Evolutionary conservation across 2,797 vertebrate species (phyloP), one percentile per base, ranked within the genome.

Genomic region (Leuciscus waleckii): DNA sequence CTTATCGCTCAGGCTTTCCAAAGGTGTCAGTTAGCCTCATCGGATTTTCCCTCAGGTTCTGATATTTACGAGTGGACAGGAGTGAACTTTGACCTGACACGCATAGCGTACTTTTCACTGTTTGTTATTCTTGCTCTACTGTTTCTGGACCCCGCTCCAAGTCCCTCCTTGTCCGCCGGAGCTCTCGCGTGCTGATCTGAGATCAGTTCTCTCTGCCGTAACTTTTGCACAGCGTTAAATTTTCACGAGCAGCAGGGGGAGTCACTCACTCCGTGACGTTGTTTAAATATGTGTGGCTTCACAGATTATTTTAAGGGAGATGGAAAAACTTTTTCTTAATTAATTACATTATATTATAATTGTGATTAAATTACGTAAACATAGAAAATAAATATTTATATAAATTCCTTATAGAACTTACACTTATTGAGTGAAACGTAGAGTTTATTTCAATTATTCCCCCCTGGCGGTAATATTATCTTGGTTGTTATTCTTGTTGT

Each of bases 1-100:
- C 43, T 85, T 75, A 56, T 71, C 82, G 75, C 80, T 74, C 85
- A 37, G 71, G 79, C 65, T 82, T 84, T 85, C 78, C 79, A 81
- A 77, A 86, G 87, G 85, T 87, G 82, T 86, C 81, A 13, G 81
- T 85, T 87, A 71, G 81, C 87, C 65, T 39, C 86, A 63, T 81
- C 77, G 73, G 77, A 39, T 75, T 75, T 74, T 61, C 70, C 61
- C 49, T 29, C 10, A 32, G 69, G 7, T 43, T 79, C 37, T 49
- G 84, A 39, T 32, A 37, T 39, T 85, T 61, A 63, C 41, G 56
- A 43, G 58, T 56, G 46, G 51, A 77, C 73, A 17, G 17, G 16
- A 61, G 26, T 70, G 75, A 70, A 51, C 69, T 85, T 79, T 85
- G 78, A 65, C 58, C 68, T 49, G 49, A 63, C 76, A 71, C 84